Evolutionary conservation across 2,113 vertebrate genomes (phyloP).

Genomic region (Mastomys natalensis): DNA sequence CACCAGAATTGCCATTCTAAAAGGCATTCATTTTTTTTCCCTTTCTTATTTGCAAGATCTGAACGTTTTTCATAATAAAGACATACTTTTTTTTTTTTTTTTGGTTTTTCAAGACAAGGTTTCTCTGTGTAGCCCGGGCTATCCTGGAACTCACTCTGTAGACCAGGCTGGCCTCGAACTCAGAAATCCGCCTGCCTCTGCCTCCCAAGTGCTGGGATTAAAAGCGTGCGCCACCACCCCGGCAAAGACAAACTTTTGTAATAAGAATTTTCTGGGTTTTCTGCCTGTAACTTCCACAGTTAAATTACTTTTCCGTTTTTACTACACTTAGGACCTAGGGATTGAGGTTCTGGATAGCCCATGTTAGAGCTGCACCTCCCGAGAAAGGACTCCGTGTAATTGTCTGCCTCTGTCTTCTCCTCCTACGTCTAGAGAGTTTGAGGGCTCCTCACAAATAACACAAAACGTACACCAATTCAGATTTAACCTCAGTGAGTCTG

Average conservation of each 20-base stretch:
- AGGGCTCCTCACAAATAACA: background rate
- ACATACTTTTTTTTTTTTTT: no score
- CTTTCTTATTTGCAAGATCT: slow-evolving; percentile 10
- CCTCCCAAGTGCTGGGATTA: no score
- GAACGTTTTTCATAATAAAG: background rate
- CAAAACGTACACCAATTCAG: background rate
- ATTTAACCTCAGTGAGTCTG: slow-evolving; percentile 18
- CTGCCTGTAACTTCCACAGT: background rate
- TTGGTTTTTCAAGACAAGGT: no score
- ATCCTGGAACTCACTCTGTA: no score
- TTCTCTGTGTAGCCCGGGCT: no score
- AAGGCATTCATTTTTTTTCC: slow-evolving; percentile 36
- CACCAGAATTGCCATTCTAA: background rate
- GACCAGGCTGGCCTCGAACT: no score
- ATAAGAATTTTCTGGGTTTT: background rate
- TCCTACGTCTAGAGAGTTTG: background rate
- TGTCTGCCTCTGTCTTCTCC: background rate
- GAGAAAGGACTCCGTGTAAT: background rate
- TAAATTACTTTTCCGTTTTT: slow-evolving; percentile 14
- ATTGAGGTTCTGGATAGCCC: background rate
- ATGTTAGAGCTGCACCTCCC: background rate
- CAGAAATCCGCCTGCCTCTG: no score
- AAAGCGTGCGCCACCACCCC: no score
- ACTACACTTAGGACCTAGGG: background rate
- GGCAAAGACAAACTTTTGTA: background rate